Base-by-base conservation (phyloP, 2,113 vertebrate genomes). In the Nesoenas mayeri region DNA sequence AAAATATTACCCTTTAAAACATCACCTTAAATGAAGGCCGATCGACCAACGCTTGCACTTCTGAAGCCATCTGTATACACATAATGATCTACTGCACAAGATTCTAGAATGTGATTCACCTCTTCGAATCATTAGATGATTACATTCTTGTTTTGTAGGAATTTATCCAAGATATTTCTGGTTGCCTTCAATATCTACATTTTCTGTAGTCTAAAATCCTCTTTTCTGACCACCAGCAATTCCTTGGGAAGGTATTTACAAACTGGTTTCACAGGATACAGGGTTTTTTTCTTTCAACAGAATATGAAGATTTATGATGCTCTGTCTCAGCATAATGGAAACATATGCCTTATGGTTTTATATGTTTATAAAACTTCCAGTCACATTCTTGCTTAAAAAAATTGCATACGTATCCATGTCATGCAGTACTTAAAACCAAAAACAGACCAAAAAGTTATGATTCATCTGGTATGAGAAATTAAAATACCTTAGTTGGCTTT, bases 401-500 rank as follows among this genome's bases (percentile, higher is more conserved):
- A 56, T 34, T 69, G 36, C n/a, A 10, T n/a, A 36, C 11, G 5
- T 40, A 65, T 42, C 8, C 6, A 12, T 6, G 7, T 36, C 26
- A 57, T 48, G 86, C 36, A 36, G 11, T 44, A 21, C 19, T 24
- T 18, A 5, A 0, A 22, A 64, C 31, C 53, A 57, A 36, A 11
- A 31, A 29, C 9, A n/a, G 28, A 42, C 6, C 10, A 56, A 20
- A 13, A 40, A 36, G 19, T 6, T 3, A 12, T 18, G 11, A 47
- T 47, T 47, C 44, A 19, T 25, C 31, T 60, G n/a, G 57, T 24
- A 61, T 9, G 20, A 85, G 5, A 54, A 51, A 44, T 26, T 25
- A 44, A 71, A 82, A 83, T 96, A 97, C 95, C 96, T 97, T 48
- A 22, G 32, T n/a, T 82, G 36, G 14, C 19, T 73, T 62, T 80